Base-by-base conservation (phyloP, 2,888 invertebrate genomes). In the Parelbella ahira region DNA sequence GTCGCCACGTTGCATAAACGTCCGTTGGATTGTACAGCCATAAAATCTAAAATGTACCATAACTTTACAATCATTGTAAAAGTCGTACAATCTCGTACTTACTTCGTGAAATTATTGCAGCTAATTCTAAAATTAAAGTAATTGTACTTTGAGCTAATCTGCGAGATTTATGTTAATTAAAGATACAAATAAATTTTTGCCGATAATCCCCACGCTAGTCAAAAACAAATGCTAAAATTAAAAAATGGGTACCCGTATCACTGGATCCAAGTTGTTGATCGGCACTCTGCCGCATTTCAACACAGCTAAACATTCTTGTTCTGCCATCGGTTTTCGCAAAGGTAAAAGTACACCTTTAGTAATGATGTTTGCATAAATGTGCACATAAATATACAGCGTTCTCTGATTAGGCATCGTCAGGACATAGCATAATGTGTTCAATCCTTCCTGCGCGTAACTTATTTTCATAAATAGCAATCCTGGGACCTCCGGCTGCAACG, bases 1-100 rank as follows among this genome's bases (percentile, higher is more conserved):
- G 55, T 5, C 86, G 74, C 88, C 88, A 88, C 2, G 86, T 86
- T 12, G 84, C 78, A 44, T 71, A 84, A 0, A 79, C 78, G 15
- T 82, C 74, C 2, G 83, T 81, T 0, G 87, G 84, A 46, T 88
- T 88, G 55, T 87, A 86, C 1, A 88, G 51, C 86, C 86, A 86
- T 2, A 72, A 63, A 21, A 87, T 72, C 87, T 88, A 50, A 4
- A 66, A 66, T 23, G 27, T n/a, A n/a, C n/a, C n/a, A n/a, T n/a
- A n/a, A n/a, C n/a, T n/a, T n/a, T n/a, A n/a, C n/a, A n/a, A n/a
- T n/a, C n/a, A n/a, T n/a, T n/a, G n/a, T n/a, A n/a, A n/a, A n/a
- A n/a, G n/a, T n/a, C n/a, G n/a, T n/a, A n/a, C n/a, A n/a, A n/a
- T n/a, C n/a, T n/a, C n/a, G n/a, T n/a, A n/a, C n/a, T n/a, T n/a